Evolutionary conservation across 2,113 vertebrate species (phyloP).

Genomic region (Rhynchopsitta pachyrhyncha): DNA sequence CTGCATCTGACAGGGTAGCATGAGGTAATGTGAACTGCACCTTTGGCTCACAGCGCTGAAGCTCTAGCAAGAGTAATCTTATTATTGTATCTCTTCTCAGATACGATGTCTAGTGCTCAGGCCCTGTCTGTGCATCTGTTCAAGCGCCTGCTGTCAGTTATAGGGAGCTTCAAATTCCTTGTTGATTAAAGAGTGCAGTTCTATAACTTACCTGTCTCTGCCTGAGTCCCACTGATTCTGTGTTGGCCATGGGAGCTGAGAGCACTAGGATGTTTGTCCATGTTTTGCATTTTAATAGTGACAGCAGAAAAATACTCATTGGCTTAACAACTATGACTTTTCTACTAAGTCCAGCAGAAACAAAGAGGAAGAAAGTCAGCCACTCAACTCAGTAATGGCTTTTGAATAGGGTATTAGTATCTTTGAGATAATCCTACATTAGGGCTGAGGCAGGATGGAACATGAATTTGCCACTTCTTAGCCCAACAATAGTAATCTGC

Average conservation of each 20-base stretch:
- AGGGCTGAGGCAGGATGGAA: neutral
- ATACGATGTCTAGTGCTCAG: accelerated
- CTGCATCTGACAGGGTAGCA: neutral
- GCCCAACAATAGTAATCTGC: neutral
- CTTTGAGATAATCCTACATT: neutral
- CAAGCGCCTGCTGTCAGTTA: neutral
- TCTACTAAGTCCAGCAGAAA: neutral
- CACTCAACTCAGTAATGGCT: neutral
- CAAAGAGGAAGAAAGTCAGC: neutral
- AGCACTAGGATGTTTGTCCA: neutral
- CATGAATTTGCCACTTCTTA: neutral
- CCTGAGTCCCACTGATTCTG: neutral
- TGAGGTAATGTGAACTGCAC: accelerated
- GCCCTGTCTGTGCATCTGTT: accelerated
- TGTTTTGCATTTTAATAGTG: neutral
- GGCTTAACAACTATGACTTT: neutral
- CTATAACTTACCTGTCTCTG: neutral
- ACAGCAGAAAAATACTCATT: neutral
- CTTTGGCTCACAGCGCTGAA: accelerated
- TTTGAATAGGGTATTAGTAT: neutral
- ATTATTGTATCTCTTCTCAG: accelerated
- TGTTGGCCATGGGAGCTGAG: neutral
- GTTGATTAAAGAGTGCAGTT: neutral
- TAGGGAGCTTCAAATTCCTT: neutral
- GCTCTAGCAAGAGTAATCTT: neutral